Conservation (phyloP, 2,888 invertebrate genomes). For the Agrotis clavis region DNA sequence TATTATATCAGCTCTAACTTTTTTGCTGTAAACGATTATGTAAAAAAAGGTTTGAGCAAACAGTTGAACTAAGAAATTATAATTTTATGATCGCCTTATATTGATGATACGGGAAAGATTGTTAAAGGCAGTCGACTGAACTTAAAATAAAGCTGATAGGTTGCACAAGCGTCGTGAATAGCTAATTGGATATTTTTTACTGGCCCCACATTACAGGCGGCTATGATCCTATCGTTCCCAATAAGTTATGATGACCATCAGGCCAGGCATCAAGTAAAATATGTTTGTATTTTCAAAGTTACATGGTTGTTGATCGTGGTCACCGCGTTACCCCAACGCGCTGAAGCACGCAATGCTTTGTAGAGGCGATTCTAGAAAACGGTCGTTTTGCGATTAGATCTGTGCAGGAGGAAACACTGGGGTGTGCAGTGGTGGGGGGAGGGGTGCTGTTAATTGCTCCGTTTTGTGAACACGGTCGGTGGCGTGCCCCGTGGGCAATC, state of each 20-base stretch:
- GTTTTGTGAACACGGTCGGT: conserved; percentile 91
- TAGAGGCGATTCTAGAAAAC: conserved; percentile 91
- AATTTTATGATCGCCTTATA: conserved; percentile 35
- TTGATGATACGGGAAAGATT: conserved; percentile 41
- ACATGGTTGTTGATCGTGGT: conserved; percentile 65
- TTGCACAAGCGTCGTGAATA: conserved; percentile 26
- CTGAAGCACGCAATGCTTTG: conserved; percentile 88
- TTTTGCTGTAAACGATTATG: conserved; percentile 55
- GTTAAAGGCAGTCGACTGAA: conserved; percentile 39
- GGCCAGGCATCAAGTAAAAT: conserved; percentile 61
- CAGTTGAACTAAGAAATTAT: conserved; percentile 48
- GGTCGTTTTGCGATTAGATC: conserved; percentile 91
- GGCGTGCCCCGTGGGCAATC: conserved; percentile 89
- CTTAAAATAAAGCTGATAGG: conserved; percentile 20
- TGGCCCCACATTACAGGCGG: conserved; percentile 22
- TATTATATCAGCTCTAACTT: conserved; percentile 56
- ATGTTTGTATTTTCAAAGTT: conserved; percentile 60
- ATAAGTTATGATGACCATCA: conserved; percentile 57
- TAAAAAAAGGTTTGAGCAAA: conserved; percentile 55
- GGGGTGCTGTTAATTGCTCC: conserved; percentile 90
- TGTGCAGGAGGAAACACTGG: conserved; percentile 76
- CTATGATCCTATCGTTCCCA: conserved; percentile 44
- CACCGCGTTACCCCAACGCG: conserved; percentile 69
- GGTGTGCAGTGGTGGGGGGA: conserved; percentile 71
- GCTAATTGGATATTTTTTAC: conserved; percentile 32